These are phyloP conservation scores for Oscheius myriophilus DNA, from an alignment of 2,888 invertebrate species.

Conservation along the genomic window DNA sequence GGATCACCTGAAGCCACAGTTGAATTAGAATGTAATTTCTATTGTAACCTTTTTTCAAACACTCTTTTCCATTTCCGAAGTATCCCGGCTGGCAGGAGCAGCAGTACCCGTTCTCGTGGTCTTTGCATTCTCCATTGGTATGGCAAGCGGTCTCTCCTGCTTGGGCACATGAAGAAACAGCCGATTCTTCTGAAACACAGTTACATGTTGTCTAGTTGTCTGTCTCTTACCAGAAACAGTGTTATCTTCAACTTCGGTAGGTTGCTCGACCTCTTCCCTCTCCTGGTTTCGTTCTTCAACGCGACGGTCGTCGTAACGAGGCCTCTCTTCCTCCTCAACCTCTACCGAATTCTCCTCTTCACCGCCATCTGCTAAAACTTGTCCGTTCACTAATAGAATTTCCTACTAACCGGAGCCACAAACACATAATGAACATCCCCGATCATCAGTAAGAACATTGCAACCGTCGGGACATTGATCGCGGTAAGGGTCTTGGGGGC, in stretches of 20 bases:
- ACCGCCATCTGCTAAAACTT: neutral
- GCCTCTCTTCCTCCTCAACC: slow-evolving; percentile 2
- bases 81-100: slow-evolving; percentile 84
- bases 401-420: slow-evolving; percentile 52
- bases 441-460: slow-evolving; percentile 57
- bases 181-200: neutral
- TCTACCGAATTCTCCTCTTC: neutral
- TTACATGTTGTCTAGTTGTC: neutral
- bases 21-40: neutral
- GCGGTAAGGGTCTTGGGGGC: slow-evolving; percentile 64
- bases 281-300: neutral
- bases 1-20: slow-evolving; percentile 79
- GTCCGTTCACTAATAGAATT: too few species aligned
- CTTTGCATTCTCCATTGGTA: slow-evolving; percentile 70
- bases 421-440: slow-evolving; percentile 64
- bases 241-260: neutral
- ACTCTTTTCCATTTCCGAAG: slow-evolving; percentile 91
- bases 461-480: slow-evolving; percentile 64
- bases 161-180: slow-evolving; percentile 2
- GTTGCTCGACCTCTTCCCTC: neutral
- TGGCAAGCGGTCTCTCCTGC: slow-evolving; percentile 28
- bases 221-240: neutral
- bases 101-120: slow-evolving; percentile 86
- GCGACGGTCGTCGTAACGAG: neutral
- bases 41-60: slow-evolving; percentile 80